These are phyloP conservation scores for Perizoma affinitatum DNA, from an alignment of 2,888 invertebrate genomes.

Conservation along the genomic window DNA sequence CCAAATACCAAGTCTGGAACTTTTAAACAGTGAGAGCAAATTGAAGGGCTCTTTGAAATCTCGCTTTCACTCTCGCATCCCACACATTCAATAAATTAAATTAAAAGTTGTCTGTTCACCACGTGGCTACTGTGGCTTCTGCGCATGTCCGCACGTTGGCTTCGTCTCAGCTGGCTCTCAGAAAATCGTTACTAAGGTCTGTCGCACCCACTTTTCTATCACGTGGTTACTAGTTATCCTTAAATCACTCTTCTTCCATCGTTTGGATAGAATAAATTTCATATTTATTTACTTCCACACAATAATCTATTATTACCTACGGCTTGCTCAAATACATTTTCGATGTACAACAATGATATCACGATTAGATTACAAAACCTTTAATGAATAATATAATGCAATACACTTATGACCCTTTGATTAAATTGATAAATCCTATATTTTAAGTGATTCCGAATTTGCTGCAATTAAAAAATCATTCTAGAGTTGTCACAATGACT, in stretches of 20 bases:
- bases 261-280: too few relatives aligned
- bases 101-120: constrained; percentile 52
- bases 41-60: constrained; percentile 10
- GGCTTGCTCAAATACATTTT: constrained; percentile 10
- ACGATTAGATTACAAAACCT: constrained; percentile 46
- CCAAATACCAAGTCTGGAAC: too few relatives aligned
- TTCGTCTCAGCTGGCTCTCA: constrained; percentile 72
- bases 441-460: too few relatives aligned
- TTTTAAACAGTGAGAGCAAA: background rate
- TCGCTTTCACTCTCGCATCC: constrained; percentile 40
- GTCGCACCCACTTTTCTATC: constrained; percentile 56
- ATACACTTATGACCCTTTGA: constrained; percentile 40
- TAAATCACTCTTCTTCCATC: too few relatives aligned
- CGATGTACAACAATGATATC: constrained; percentile 24
- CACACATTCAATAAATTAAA: constrained; percentile 42
- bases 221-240: constrained; percentile 47
- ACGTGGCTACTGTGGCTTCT: constrained; percentile 63
- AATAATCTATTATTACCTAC: background rate
- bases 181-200: constrained; percentile 77
- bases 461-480: too few relatives aligned
- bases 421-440: constrained; percentile 18
- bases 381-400: constrained; percentile 6
- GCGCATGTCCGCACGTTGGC: constrained; percentile 67
- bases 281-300: background rate
- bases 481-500: background rate